These are phyloP conservation scores for Microctonus brassicae DNA, from an alignment of 2,888 invertebrate species.

Conservation along the genomic window DNA sequence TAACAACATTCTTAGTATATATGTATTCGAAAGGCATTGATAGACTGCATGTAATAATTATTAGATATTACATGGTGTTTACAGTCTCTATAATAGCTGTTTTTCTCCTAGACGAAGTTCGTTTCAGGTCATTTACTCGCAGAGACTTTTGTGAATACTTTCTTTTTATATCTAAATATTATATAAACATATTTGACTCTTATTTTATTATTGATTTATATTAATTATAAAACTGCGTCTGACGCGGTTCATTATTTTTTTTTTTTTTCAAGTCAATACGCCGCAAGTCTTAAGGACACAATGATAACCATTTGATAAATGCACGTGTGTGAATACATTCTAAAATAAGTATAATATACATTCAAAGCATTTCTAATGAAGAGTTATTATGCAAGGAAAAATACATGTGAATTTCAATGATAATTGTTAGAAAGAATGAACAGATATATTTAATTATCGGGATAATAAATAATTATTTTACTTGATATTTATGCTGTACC, in stretches of 20 bases:
- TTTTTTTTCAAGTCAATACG: background rate
- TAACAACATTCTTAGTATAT: too few relatives aligned
- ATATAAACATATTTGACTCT: too few relatives aligned
- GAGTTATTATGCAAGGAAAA: background rate
- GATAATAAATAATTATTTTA: conserved; percentile 10
- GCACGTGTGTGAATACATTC: too few relatives aligned
- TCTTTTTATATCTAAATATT: too few relatives aligned
- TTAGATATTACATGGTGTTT: background rate
- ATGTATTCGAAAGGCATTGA: too few relatives aligned
- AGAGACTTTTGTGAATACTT: conserved; percentile 19
- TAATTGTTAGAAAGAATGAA: background rate
- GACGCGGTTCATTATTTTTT: background rate
- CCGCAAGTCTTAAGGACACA: background rate
- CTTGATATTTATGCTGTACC: conserved; percentile 15
- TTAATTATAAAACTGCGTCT: too few relatives aligned
- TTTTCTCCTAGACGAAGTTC: conserved; percentile 39
- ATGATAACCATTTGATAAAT: background rate
- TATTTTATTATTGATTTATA: too few relatives aligned
- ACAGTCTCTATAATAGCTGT: too few relatives aligned
- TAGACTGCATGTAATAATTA: too few relatives aligned
- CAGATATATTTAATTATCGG: background rate
- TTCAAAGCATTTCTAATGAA: background rate
- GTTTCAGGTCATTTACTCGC: conserved; percentile 47
- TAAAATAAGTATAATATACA: too few relatives aligned
- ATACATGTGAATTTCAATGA: too few relatives aligned